These are phyloP conservation scores for Pandemis corylana DNA, from an alignment of 2,888 invertebrate species.

Conservation along the genomic window DNA sequence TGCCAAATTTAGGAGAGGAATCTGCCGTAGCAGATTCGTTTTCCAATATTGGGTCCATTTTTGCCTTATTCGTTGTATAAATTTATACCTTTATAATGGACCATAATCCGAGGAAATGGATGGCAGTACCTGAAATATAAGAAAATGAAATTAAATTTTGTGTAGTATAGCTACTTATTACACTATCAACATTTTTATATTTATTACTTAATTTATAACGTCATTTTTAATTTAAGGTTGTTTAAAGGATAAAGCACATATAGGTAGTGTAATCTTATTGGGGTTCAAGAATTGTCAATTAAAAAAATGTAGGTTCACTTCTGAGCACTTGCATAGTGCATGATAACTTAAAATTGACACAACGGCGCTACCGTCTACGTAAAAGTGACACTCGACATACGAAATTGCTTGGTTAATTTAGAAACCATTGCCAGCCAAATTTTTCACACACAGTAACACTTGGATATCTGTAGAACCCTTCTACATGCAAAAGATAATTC, in stretches of 20 bases:
- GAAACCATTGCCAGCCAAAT: background rate
- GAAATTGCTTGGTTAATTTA: background rate
- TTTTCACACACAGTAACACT: background rate
- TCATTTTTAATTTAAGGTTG: too few relatives aligned
- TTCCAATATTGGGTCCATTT: conserved; percentile 82
- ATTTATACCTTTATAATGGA: conserved; percentile 64
- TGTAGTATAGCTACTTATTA: background rate
- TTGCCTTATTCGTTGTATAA: conserved; percentile 51
- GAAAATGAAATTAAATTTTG: conserved; percentile 43
- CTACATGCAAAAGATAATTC: background rate
- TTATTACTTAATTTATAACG: too few relatives aligned
- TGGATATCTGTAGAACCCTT: background rate
- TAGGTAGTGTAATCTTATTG: conserved; percentile 27
- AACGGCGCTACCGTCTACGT: background rate
- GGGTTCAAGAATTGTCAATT: background rate
- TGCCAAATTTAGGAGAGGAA: conserved; percentile 72
- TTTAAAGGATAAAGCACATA: too few relatives aligned
- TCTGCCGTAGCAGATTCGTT: conserved; percentile 78
- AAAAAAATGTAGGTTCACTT: background rate
- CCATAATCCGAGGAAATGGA: conserved; percentile 64
- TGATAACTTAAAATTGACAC: background rate
- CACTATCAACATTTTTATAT: too few relatives aligned
- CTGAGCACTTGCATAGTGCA: background rate
- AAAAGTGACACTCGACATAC: background rate
- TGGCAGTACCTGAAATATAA: conserved; percentile 69